Percentiles rank a stretch among this genome's conserved stretches.
Conservation (phyloP, 1,140 invertebrate genomes). For the Nasonia vitripennis region DNA sequence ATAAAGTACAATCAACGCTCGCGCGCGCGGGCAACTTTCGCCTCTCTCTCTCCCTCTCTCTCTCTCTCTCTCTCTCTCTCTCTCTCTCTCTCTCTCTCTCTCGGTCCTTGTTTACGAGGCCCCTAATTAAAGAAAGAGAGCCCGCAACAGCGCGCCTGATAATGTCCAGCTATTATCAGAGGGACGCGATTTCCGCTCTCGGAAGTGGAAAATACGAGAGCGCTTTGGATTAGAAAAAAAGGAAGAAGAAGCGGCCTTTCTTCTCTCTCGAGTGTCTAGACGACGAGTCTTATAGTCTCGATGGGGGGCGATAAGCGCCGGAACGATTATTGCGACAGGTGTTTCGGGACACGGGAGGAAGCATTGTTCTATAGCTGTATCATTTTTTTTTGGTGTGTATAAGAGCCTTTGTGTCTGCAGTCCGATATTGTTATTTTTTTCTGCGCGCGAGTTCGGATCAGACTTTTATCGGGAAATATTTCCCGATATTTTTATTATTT, state of each 20-base stretch:
- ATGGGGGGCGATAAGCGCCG: not conserved
- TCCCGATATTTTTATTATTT: not conserved
- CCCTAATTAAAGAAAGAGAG: slow-evolving; percentile 19
- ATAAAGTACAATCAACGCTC: slow-evolving; percentile 40
- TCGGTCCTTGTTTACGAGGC: not conserved
- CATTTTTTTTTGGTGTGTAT: no score
- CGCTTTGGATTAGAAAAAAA: not conserved
- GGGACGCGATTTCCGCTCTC: slow-evolving; percentile 8
- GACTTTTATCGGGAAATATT: not conserved
- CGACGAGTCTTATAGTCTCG: no score
- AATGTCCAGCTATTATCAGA: not conserved
- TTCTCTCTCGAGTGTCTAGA: no score
- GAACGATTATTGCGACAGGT: slow-evolving; percentile 13
- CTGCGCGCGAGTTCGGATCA: no score
- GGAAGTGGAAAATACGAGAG: not conserved
- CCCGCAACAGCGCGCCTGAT: slow-evolving; percentile 4
- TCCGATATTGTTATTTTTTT: no score
- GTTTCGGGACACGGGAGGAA: not conserved
- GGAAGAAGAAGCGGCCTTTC: not conserved
- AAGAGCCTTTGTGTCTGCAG: no score
- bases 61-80: not conserved
- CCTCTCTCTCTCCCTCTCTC: not conserved
- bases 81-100: not conserved
- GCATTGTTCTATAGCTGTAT: not conserved
- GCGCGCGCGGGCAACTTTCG: not conserved